Conservation (phyloP, 2,888 invertebrate species). For the Phortica okadai region DNA sequence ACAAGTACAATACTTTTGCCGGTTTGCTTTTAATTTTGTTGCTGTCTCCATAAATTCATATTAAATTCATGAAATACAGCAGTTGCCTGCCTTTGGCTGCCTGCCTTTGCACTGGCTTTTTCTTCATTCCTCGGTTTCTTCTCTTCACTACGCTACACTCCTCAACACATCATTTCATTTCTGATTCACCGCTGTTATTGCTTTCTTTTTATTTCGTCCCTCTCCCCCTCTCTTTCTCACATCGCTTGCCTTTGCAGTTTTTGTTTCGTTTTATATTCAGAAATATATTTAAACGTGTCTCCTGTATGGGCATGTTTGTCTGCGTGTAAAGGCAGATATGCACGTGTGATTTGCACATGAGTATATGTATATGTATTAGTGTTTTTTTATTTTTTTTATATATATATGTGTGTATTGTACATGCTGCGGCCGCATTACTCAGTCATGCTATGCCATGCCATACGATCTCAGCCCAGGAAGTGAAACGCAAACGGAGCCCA, state of each 20-base stretch:
- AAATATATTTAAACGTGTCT: slow-evolving; percentile 23
- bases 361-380: background rate
- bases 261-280: slow-evolving; percentile 12
- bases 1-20: slow-evolving; percentile 24
- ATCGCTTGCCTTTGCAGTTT: background rate
- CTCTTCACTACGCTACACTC: background rate
- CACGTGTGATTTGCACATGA: background rate
- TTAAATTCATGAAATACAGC: slow-evolving; percentile 34
- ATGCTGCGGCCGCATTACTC: slow-evolving; percentile 21
- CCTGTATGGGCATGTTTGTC: background rate
- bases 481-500: background rate
- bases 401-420: background rate
- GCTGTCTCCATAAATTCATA: slow-evolving; percentile 34
- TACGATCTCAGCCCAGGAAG: background rate
- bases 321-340: background rate
- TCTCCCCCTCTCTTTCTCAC: background rate
- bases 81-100: slow-evolving; percentile 21
- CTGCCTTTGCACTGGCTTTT: background rate
- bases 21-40: slow-evolving; percentile 32
- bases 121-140: background rate
- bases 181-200: background rate
- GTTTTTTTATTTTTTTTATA: slow-evolving; percentile 10
- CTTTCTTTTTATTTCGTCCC: background rate
- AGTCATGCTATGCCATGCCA: background rate
- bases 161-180: background rate